These are phyloP conservation scores for Tillus elongatus DNA, from an alignment of 2,888 invertebrate species.

Conservation along the genomic window DNA sequence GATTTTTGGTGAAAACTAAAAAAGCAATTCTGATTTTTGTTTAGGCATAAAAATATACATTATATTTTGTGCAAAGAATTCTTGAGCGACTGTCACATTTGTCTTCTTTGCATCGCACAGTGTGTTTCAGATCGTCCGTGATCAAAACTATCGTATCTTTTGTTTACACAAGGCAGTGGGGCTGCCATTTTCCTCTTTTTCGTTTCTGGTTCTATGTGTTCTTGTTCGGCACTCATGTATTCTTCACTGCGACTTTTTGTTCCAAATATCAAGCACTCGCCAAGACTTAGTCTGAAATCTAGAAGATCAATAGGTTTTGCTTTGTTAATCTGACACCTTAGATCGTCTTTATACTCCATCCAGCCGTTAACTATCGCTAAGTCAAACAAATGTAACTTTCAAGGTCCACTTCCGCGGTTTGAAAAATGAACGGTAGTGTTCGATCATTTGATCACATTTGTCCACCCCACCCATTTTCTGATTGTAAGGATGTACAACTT, in stretches of 20 bases:
- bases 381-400: neutral
- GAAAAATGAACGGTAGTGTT: neutral
- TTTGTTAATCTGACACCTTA: constrained; percentile 2
- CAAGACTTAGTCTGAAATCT: constrained; percentile 10
- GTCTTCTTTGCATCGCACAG: constrained; percentile 4
- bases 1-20: neutral
- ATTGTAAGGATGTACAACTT: constrained; percentile 19
- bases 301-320: no score
- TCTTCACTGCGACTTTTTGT: neutral
- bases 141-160: constrained; percentile 1
- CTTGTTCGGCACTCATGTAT: constrained; percentile 1
- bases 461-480: constrained; percentile 24
- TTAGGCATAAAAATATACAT: no score
- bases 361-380: constrained; percentile 2
- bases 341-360: constrained; percentile 5
- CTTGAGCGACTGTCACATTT: constrained; percentile 8
- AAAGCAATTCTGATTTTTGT: constrained; percentile 3
- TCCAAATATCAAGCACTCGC: constrained; percentile 6
- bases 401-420: neutral
- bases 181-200: constrained; percentile 3
- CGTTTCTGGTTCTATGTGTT: neutral
- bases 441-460: constrained; percentile 10
- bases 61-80: no score
- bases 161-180: constrained; percentile 2
- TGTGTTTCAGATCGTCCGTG: constrained; percentile 4